These are phyloP conservation scores for Protodeltote pygarga DNA, from an alignment of 2,888 invertebrate species.

Conservation along the genomic window DNA sequence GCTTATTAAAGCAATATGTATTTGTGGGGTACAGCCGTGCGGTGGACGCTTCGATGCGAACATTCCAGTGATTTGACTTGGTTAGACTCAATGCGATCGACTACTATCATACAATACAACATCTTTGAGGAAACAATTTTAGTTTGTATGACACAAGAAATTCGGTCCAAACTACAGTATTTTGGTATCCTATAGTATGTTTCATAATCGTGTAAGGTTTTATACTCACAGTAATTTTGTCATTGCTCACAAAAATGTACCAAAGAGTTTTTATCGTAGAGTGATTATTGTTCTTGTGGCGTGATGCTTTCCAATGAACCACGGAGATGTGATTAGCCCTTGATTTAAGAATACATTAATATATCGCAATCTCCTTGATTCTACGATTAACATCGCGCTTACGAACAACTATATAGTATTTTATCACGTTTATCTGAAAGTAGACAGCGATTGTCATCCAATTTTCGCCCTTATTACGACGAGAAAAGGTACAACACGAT, in stretches of 20 bases:
- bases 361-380: constrained; percentile 17
- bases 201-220: constrained; percentile 64
- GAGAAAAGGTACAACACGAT: constrained; percentile 23
- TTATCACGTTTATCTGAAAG: constrained; percentile 19
- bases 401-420: constrained; percentile 32
- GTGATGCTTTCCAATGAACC: constrained; percentile 45
- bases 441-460: constrained; percentile 29
- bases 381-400: constrained; percentile 29
- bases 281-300: constrained; percentile 55
- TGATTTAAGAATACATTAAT: constrained; percentile 11
- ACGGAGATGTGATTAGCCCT: constrained; percentile 32
- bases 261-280: constrained; percentile 78
- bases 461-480: constrained; percentile 31
- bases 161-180: constrained; percentile 69
- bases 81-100: constrained; percentile 33
- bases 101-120: constrained; percentile 22
- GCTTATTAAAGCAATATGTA: constrained; percentile 80
- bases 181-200: constrained; percentile 64
- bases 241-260: constrained; percentile 85
- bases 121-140: constrained; percentile 27
- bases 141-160: constrained; percentile 53
- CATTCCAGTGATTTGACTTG: constrained; percentile 74
- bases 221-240: constrained; percentile 68
- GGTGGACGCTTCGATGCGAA: constrained; percentile 65
- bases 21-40: constrained; percentile 69